Percentiles rank a stretch among this genome's conserved stretches.
Conservation (phyloP, 2,113 vertebrate species). For the Elephas maximus region DNA sequence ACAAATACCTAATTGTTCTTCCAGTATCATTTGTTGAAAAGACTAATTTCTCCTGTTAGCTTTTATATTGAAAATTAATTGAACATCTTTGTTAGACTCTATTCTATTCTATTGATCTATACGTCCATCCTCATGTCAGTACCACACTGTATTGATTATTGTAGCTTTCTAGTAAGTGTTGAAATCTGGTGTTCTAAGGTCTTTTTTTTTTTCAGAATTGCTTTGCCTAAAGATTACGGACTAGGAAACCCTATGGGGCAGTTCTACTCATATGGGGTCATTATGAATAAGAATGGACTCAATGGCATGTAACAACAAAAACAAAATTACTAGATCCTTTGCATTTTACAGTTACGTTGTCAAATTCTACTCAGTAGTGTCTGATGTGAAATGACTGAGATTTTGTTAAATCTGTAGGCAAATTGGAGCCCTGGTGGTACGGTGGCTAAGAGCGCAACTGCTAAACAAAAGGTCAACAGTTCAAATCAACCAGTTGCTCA, state of each 20-base stretch:
- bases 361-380: not conserved
- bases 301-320: not conserved
- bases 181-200: not conserved
- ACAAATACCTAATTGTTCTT: no score
- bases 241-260: not conserved
- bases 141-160: not conserved
- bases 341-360: not conserved
- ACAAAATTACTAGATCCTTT: not conserved
- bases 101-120: not conserved
- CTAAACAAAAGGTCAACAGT: no score
- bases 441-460: no score
- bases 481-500: no score
- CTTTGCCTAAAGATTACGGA: not conserved
- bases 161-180: not conserved
- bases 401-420: not conserved
- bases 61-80: not conserved
- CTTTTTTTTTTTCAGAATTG: not conserved
- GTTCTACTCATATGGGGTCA: not conserved
- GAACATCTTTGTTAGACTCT: not conserved
- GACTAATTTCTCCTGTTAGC: not conserved
- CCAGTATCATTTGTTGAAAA: not conserved
- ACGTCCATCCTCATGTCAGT: not conserved
- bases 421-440: no score
- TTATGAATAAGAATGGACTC: not conserved
- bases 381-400: not conserved